Base-by-base conservation (phyloP, 2,113 vertebrate species). In the Brienomyrus brachyistius region DNA sequence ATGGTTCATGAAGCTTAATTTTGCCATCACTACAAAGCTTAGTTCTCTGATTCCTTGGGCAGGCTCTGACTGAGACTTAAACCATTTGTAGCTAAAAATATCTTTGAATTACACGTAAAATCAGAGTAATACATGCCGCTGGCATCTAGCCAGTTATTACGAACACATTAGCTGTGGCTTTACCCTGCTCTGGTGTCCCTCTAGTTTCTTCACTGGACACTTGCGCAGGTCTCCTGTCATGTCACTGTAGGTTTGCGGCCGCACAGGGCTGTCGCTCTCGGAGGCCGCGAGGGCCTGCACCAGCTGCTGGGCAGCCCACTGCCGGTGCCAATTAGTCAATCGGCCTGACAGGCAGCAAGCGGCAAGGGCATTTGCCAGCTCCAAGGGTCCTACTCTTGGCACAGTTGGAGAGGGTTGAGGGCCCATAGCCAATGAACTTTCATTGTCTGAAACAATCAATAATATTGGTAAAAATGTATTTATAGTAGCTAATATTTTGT, bases 161-260 rank as follows among this genome's bases (percentile, higher is more conserved):
- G 10, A 45, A 10, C 82, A 52, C 56, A 85, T 45, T 27, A 17
- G 31, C 9, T 43, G 4, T 15, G 7, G 9, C 0, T 50, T 89
- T 91, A 96, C 96, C 93, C 95, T 96, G 92, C 94, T 95, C 88
- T 95, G 95, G 92, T 96, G 96, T n/a, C 94, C 96, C 91, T 96
- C 96, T 88, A 96, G 94, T 85, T 95, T 96, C 89, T 93, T 95
- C 47, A 96, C 91, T 2, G 95, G 94, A 92, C 96, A 96, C 92
- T 96, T 96, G 83, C 95, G 94, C 88, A 97, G 86, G 92, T 97
- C 96, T 4, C 96, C 96, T 1, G 94, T 92, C 88, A 96, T 93
- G 94, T 97, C 96, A 0, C 95, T 96, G 93, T 95, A 96, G 35
- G 95, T 96, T 85, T 96, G 96, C 19, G 96, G 94, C 31, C 95